These are phyloP conservation scores for Eucera pruinosa DNA, from an alignment of 2,888 invertebrate species.

Conservation along the genomic window DNA sequence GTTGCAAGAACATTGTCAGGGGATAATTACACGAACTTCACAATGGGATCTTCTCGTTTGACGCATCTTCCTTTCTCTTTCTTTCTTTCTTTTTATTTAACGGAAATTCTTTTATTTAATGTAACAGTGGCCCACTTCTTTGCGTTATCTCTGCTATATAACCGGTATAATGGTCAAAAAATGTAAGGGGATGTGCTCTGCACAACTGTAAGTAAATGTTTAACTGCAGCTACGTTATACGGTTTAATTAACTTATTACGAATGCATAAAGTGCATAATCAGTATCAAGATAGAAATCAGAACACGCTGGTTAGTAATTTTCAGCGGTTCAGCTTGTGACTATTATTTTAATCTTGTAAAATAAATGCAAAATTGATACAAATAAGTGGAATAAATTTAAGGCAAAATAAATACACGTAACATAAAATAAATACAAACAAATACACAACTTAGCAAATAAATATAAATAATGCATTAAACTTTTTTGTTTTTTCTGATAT, in stretches of 20 bases:
- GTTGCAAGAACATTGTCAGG: conserved; percentile 45
- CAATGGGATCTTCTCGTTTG: conserved; percentile 23
- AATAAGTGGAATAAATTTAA: too few relatives aligned
- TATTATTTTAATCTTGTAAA: too few relatives aligned
- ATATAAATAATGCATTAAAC: too few relatives aligned
- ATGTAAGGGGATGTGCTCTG: neutral
- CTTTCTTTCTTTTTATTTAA: neutral
- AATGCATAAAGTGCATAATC: too few relatives aligned
- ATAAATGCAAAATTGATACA: too few relatives aligned
- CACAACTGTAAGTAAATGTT: neutral
- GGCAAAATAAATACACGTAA: too few relatives aligned
- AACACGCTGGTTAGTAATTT: too few relatives aligned
- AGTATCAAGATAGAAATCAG: too few relatives aligned
- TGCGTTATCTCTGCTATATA: neutral
- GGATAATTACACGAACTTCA: conserved; percentile 40
- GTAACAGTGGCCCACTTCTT: neutral
- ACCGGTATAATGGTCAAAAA: neutral
- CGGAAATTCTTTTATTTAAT: neutral
- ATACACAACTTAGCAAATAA: neutral
- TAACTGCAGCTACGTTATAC: too few relatives aligned
- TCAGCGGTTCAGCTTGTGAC: too few relatives aligned
- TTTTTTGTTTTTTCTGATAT: too few relatives aligned
- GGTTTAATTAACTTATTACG: too few relatives aligned
- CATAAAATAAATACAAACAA: neutral
- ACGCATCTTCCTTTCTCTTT: neutral